Percentiles rank a stretch among this genome's conserved stretches.
Evolutionary conservation across 1,140 invertebrate genomes (phyloP).

Genomic region (Drosophila nigrodunni): DNA sequence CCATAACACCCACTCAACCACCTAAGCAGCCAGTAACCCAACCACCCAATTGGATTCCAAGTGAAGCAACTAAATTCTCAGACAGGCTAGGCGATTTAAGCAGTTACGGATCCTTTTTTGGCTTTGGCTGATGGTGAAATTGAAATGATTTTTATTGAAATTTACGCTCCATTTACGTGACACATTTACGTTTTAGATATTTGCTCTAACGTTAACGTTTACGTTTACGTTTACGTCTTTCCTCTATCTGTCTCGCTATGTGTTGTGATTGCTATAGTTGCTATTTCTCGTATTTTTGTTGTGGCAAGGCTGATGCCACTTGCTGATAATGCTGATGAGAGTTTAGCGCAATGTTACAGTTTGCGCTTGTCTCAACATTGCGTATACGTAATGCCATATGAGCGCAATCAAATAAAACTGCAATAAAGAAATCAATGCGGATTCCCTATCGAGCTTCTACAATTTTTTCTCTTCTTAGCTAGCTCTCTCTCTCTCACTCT

Average conservation of each 20-base stretch:
- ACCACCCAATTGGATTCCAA: not conserved
- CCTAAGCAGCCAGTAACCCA: conserved; percentile 1
- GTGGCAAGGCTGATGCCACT: conserved; percentile 47
- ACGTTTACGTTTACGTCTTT: conserved; percentile 37
- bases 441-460: conserved; percentile 36
- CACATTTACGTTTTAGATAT: conserved; percentile 83
- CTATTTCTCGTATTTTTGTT: conserved; percentile 15
- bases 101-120: conserved; percentile 71
- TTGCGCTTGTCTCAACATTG: conserved; percentile 70
- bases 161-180: conserved; percentile 83
- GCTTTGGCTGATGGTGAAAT: conserved; percentile 59
- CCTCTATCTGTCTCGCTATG: conserved; percentile 20
- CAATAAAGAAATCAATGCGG: conserved; percentile 82
- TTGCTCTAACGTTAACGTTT: conserved; percentile 50
- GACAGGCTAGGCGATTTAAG: conserved; percentile 20
- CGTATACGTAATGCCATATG: conserved; percentile 79
- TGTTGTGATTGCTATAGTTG: conserved; percentile 53
- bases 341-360: conserved; percentile 50
- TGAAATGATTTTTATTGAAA: conserved; percentile 84
- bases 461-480: not conserved
- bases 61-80: conserved; percentile 21
- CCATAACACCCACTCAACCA: conserved; percentile 3
- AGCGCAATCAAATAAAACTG: conserved; percentile 81
- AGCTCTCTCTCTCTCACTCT: too few relatives aligned
- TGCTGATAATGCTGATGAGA: conserved; percentile 73